Conservation (phyloP, 2,113 vertebrate species). For the Apeltes quadracus region DNA sequence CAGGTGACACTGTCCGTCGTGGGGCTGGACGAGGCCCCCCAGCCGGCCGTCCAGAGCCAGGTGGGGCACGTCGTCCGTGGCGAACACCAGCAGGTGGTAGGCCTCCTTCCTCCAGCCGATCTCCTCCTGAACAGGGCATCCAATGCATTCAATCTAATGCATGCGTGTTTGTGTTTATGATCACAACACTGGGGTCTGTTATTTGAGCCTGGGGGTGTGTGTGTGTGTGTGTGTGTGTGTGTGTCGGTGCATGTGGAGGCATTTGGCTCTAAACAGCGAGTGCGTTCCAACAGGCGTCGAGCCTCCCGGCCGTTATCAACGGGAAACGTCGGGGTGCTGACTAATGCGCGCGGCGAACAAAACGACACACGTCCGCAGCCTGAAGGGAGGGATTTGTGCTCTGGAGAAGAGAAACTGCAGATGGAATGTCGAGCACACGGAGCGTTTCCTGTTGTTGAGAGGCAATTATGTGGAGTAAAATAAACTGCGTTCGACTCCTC, state of each 20-base stretch:
- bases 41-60: conserved; percentile 94
- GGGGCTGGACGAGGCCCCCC: conserved; percentile 93
- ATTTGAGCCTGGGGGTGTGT: no score
- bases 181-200: background rate
- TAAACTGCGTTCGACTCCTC: background rate
- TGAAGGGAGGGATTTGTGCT: background rate
- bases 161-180: background rate
- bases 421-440: no score
- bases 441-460: conserved; percentile 3
- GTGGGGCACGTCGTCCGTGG: conserved; percentile 94
- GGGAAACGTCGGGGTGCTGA: conserved; percentile 50
- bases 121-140: conserved; percentile 85
- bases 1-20: conserved; percentile 93
- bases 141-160: background rate
- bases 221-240: no score
- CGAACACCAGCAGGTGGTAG: conserved; percentile 92
- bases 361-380: conserved; percentile 30
- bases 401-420: no score
- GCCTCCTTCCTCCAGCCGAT: conserved; percentile 98
- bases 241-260: no score
- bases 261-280: no score
- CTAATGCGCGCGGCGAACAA: conserved; percentile 20
- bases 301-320: conserved; percentile 23
- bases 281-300: no score
- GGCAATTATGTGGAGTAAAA: background rate